Base-by-base conservation (phyloP, 1,140 invertebrate genomes). In the Acromyrmex echinatior region DNA sequence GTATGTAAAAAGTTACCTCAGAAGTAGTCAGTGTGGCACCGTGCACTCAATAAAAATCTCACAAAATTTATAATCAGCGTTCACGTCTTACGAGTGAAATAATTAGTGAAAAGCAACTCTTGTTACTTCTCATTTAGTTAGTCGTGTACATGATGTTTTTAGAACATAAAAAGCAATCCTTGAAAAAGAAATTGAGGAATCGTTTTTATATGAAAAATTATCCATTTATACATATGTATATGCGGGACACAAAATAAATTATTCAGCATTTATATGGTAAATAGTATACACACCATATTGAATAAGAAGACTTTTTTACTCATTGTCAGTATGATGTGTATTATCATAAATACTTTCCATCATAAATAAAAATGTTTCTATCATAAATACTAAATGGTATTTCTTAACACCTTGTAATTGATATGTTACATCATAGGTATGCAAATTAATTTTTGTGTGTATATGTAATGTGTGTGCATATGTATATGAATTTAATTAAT, bases 51-150 rank as follows among this genome's bases (percentile, higher is more conserved):
- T 1, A 25, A 66, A 21, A 35, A 39, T 66, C 2, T 53, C 7
- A n/a, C 25, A 51, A 82, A 89, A 89, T 81, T 86, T 65, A 35
- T 31, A 60, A 71, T 49, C 51, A 70, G 35, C 71, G 81, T 6
- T 35, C 35, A 81, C 65, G 77, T 21, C 78, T 35, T 71, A 49
- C 16, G 63, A 60, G 51, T 53, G 45, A 82, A 87, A 89, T 89
- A 89, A 90, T 87, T 45, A 45, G 10, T 45, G 39, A 45, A 45
- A 16, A 51, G 3, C 73, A 60, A 10, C 39, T 51, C 7, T 78
- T 71, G 39, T 78, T 45, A 62, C 21, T 68, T 74, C 60, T 88
- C 74, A 39, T 80, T 89, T 70, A 10, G 4, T 62, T 14, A 2
- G 45, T 5, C 2, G 21, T 62, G 4, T 77, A 39, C 7, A 14